Evolutionary conservation across 2,888 invertebrate genomes (phyloP).

Genomic region (Ypsolopha sequella): DNA sequence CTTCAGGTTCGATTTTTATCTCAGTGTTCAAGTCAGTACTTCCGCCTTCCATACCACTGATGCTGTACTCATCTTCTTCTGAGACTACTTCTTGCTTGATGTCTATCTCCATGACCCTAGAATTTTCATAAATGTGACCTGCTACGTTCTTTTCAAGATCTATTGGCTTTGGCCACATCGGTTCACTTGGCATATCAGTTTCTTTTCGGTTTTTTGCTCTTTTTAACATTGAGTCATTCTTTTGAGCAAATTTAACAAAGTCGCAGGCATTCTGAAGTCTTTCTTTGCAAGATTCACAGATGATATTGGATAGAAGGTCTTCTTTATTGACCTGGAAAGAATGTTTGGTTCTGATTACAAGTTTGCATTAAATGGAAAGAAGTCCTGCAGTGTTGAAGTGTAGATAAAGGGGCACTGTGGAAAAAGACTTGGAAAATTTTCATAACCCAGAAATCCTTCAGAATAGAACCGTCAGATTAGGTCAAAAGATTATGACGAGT

Average conservation of each 20-base stretch:
- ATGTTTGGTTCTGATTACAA: background rate
- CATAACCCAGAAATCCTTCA: no score
- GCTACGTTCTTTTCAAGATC: slow-evolving; percentile 35
- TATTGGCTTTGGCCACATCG: slow-evolving; percentile 52
- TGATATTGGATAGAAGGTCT: slow-evolving; percentile 39
- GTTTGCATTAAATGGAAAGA: no score
- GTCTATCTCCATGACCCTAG: slow-evolving; percentile 22
- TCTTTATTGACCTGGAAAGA: slow-evolving; percentile 29
- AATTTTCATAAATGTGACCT: slow-evolving; percentile 18
- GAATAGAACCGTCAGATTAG: no score
- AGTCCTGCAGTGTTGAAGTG: no score
- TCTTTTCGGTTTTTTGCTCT: slow-evolving; percentile 15
- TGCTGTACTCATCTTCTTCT: slow-evolving; percentile 30
- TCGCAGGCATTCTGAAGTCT: slow-evolving; percentile 30
- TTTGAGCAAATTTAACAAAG: slow-evolving; percentile 29
- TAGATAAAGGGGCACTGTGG: no score
- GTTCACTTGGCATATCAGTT: slow-evolving; percentile 8
- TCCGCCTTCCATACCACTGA: background rate
- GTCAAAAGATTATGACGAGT: no score
- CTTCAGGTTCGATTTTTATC: slow-evolving; percentile 56
- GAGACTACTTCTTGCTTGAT: slow-evolving; percentile 50
- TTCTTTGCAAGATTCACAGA: slow-evolving; percentile 36
- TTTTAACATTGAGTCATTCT: slow-evolving; percentile 27
- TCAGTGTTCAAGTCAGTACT: slow-evolving; percentile 18
- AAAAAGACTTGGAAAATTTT: no score